Evolutionary conservation across 2,113 vertebrate genomes (phyloP).

Genomic region (Clarias macrocephalus): DNA sequence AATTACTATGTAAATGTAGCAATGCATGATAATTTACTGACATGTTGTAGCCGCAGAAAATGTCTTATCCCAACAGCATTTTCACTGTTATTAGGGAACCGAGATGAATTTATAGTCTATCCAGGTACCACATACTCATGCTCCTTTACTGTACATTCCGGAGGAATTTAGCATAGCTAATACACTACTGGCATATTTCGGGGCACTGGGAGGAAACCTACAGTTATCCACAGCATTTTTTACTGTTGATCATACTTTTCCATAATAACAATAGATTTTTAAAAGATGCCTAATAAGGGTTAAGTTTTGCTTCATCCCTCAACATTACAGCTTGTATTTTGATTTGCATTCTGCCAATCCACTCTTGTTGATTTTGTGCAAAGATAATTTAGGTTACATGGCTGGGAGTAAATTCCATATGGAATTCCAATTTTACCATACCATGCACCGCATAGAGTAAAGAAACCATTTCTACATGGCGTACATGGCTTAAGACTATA

Average conservation of each 20-base stretch:
- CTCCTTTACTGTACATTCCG: neutral
- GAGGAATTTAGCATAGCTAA: neutral
- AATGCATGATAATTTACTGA: neutral
- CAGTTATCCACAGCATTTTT: neutral
- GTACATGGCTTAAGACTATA: neutral
- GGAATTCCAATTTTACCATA: neutral
- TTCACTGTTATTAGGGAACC: neutral
- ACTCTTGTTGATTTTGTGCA: neutral
- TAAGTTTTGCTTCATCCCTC: neutral
- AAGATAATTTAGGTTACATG: neutral
- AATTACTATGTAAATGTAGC: neutral
- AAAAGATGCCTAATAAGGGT: too few relatives aligned
- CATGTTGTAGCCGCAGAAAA: too few relatives aligned
- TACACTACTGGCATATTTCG: neutral
- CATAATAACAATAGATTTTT: neutral
- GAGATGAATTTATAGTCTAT: neutral
- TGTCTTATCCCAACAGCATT: neutral
- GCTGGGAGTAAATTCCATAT: neutral
- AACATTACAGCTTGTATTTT: neutral
- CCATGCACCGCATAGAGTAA: neutral
- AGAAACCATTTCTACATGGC: neutral
- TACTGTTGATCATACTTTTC: neutral
- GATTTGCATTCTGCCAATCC: neutral
- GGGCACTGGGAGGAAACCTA: neutral
- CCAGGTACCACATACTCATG: neutral